Conservation (phyloP, 1,140 invertebrate species). For the Drosophila neocordata region DNA sequence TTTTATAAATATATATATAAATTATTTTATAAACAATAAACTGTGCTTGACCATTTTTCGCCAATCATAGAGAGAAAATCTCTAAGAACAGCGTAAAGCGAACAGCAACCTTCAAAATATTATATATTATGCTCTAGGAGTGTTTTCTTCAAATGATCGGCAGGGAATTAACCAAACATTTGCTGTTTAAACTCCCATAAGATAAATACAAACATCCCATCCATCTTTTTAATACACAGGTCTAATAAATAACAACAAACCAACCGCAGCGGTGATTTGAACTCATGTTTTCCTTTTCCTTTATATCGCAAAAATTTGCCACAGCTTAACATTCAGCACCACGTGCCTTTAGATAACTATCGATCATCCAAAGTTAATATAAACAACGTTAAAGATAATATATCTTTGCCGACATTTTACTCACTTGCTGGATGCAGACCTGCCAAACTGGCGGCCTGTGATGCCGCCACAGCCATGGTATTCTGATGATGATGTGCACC, state of each 20-base stretch:
- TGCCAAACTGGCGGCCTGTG: conserved; percentile 90
- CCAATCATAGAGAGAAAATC: background rate
- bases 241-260: no score
- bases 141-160: conserved; percentile 64
- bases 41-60: conserved; percentile 45
- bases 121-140: conserved; percentile 63
- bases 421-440: conserved; percentile 87
- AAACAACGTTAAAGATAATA: background rate
- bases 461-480: conserved; percentile 90
- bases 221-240: no score
- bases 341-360: background rate
- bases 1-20: no score
- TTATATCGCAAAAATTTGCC: background rate
- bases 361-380: background rate
- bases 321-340: background rate
- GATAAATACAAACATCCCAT: background rate
- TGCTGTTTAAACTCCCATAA: conserved; percentile 68
- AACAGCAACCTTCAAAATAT: conserved; percentile 23
- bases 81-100: conserved; percentile 49
- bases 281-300: background rate
- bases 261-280: background rate
- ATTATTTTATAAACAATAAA: background rate
- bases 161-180: conserved; percentile 35
- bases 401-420: conserved; percentile 81
- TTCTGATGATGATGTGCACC: conserved; percentile 87